Base-by-base conservation (phyloP, 2,888 invertebrate species). In the Agrochola lota region DNA sequence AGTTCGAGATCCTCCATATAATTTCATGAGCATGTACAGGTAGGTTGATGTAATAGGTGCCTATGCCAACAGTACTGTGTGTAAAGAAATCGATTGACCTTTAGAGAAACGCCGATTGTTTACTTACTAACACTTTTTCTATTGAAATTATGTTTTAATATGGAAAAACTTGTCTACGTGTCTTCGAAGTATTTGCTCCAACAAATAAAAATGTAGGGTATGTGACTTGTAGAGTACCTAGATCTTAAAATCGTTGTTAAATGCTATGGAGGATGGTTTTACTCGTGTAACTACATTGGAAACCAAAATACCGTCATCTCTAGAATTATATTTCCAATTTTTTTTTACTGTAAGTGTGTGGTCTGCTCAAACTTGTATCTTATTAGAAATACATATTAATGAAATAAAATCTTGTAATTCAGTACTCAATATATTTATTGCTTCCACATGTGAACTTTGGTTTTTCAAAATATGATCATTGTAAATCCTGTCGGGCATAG, bases 31-130 rank as follows among this genome's bases (percentile, higher is more conserved):
- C 66, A 55, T 46, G 52, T 46, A 46, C 75, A 75, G 59, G 46
- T 72, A 82, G 66, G 77, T 83, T 83, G 73, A 81, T 80, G 78
- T 85, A 80, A 72, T 80, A 83, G 12, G 75, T 83, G 71, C 64
- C 0, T 80, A 83, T 9, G 70, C 79, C 62, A 70, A 69, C 74
- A 77, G 66, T 77, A 62, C 63, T 72, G 71, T 85, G 79, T 76
- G 83, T 82, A 84, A 81, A 88, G 83, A 84, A 85, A 90, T 88
- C 87, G 89, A 90, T 89, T 85, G 87, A 85, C 86, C 87, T 83
- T 83, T 80, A 73, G 1, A 80, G 77, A 82, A 87, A 83, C 76
- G 85, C 84, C 85, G 89, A 90, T 83, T 89, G 86, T 89, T 90
- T 88, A 85, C 88, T 81, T 81, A 85, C 52, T 73, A 68, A 66